Evolutionary conservation across 2,888 invertebrate genomes (phyloP).

Genomic region (Acleris holmiana): DNA sequence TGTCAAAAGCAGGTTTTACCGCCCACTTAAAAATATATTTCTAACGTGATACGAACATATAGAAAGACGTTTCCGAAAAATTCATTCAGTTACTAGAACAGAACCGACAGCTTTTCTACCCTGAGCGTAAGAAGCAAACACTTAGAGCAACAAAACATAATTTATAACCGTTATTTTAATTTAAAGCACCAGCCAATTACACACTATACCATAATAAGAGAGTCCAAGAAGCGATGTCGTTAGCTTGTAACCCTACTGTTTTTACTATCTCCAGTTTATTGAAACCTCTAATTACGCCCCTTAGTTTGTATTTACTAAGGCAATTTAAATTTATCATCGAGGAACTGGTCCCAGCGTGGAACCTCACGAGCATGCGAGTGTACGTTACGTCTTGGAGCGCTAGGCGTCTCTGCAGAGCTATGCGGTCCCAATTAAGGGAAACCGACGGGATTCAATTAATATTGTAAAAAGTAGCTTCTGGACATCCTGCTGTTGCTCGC

Average conservation of each 20-base stretch:
- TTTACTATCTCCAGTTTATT: slow-evolving; percentile 20
- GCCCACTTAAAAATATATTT: too few relatives aligned
- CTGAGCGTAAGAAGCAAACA: too few relatives aligned
- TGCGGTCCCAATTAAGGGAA: slow-evolving; percentile 43
- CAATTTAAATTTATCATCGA: slow-evolving; percentile 29
- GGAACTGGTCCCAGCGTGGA: slow-evolving; percentile 17
- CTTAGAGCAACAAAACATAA: background rate
- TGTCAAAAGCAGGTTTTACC: background rate
- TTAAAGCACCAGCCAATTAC: slow-evolving; percentile 17
- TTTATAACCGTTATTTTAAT: slow-evolving; percentile 3
- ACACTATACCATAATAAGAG: slow-evolving; percentile 7
- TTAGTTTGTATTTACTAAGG: slow-evolving; percentile 13
- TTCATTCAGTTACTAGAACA: too few relatives aligned
- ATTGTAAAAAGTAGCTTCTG: slow-evolving; percentile 41
- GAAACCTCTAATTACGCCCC: slow-evolving; percentile 25
- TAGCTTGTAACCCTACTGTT: slow-evolving; percentile 16
- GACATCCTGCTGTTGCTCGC: slow-evolving; percentile 38
- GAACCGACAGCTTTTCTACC: too few relatives aligned
- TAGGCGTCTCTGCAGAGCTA: slow-evolving; percentile 25
- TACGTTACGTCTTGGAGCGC: slow-evolving; percentile 16
- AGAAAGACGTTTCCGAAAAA: background rate
- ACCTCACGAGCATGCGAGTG: background rate
- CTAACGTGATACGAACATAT: background rate
- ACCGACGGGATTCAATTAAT: slow-evolving; percentile 42
- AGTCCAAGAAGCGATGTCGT: slow-evolving; percentile 11